Evolutionary conservation across 1,140 invertebrate genomes (phyloP).

Genomic region (Bombus difficillimus): DNA sequence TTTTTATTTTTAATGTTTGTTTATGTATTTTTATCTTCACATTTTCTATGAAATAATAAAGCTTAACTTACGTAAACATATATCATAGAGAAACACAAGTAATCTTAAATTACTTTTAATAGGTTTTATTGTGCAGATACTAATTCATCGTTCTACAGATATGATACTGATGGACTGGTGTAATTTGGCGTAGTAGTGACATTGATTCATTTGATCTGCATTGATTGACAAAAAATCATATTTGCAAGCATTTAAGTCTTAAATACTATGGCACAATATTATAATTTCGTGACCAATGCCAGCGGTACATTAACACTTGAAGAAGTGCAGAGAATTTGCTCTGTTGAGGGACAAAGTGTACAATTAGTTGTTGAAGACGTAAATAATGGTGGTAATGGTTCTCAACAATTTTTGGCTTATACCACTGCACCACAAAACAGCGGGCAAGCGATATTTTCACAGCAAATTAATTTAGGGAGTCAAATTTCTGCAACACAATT

Average conservation of each 20-base stretch:
- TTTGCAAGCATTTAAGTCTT: conserved; percentile 61
- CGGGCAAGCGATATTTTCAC: conserved; percentile 73
- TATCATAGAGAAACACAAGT: conserved; percentile 20
- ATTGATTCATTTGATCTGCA: conserved; percentile 54
- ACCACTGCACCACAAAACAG: conserved; percentile 71
- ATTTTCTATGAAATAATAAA: conserved; percentile 21
- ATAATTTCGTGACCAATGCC: conserved; percentile 77
- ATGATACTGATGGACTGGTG: conserved; percentile 75
- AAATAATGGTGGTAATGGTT: conserved; percentile 74
- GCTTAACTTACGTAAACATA: conserved; percentile 4
- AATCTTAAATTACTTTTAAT: conserved; percentile 68
- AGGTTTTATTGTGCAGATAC: conserved; percentile 71
- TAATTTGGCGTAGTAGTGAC: conserved; percentile 65
- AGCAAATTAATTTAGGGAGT: conserved; percentile 74
- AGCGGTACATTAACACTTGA: conserved; percentile 77
- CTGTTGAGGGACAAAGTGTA: conserved; percentile 76
- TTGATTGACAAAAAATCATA: conserved; percentile 63
- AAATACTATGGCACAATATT: conserved; percentile 81
- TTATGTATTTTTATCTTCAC: conserved; percentile 24
- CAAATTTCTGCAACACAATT: conserved; percentile 72
- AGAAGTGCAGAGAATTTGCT: conserved; percentile 75
- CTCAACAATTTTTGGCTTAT: conserved; percentile 75
- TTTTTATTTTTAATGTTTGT: conserved; percentile 25
- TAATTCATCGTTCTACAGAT: conserved; percentile 66
- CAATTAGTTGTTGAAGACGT: conserved; percentile 77